These are phyloP conservation scores for Thumatha senex DNA, from an alignment of 2,888 invertebrate species.

Conservation along the genomic window DNA sequence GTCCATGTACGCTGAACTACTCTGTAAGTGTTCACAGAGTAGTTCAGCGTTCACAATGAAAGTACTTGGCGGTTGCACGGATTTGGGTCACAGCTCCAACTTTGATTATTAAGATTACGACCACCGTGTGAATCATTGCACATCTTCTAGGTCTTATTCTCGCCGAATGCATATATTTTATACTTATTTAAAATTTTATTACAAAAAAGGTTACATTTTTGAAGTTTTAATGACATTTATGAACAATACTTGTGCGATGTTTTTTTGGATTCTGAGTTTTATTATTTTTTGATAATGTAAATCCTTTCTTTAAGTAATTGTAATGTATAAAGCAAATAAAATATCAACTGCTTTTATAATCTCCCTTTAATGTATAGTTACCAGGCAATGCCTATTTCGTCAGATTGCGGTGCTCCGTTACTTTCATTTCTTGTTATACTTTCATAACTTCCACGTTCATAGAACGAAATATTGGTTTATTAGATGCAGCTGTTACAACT, in stretches of 20 bases:
- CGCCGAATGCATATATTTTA: constrained; percentile 25
- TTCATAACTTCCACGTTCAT: constrained; percentile 42
- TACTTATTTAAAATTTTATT: too few relatives aligned
- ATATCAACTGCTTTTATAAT: constrained; percentile 13
- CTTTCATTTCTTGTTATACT: constrained; percentile 47
- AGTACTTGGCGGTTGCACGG: constrained; percentile 78
- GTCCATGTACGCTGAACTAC: too few relatives aligned
- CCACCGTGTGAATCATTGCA: constrained; percentile 77
- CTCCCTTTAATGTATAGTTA: constrained; percentile 43
- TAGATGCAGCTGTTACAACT: constrained; percentile 8
- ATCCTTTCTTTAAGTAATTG: background rate
- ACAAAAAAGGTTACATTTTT: too few relatives aligned
- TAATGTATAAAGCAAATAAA: too few relatives aligned
- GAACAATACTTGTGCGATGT: too few relatives aligned
- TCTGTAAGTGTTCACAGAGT: constrained; percentile 54
- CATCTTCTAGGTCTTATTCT: constrained; percentile 61
- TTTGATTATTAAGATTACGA: constrained; percentile 82
- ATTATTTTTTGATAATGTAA: too few relatives aligned
- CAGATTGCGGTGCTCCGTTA: constrained; percentile 25
- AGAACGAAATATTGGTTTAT: constrained; percentile 22
- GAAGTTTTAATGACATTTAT: too few relatives aligned
- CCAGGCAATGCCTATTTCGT: constrained; percentile 28
- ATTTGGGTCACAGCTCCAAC: constrained; percentile 81
- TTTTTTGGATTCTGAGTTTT: too few relatives aligned
- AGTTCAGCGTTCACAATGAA: constrained; percentile 80